Evolutionary conservation across 2,888 invertebrate genomes (phyloP), one percentile per base, ranked within the genome.

Genomic region (Chrysolina haemoptera): DNA sequence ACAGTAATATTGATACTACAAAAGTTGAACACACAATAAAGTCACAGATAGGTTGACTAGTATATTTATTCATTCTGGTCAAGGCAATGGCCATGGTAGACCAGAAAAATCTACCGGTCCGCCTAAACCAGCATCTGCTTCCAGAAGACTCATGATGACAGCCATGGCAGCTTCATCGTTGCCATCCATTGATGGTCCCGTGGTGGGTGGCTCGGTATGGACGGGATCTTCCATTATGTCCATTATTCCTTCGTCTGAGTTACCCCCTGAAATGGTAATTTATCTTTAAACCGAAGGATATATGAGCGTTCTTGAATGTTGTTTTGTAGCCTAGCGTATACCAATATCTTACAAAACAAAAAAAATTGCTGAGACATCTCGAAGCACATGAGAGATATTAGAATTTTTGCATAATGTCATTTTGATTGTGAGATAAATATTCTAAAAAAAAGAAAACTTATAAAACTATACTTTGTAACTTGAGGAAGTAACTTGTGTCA

Each of bases 101-200:
- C 95, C 94, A 10, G 94, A 93, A 88, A 95, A 95, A 89, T 96
- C 96, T 48, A 96, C 94, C 0, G 95, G 95, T 0, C 95, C 96
- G 4, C 96, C 96, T 41, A 96, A 90, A 0, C 96, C 96, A 0
- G 96, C 96, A 86, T 96, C 96, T 0, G 96, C 96, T 87, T 96
- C 96, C 62, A 96, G 88, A 27, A 96, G 90, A 86, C 95, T 96
- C 96, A 96, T 96, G 81, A 96, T 95, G 79, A 96, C 96, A 0
- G 96, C 95, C 95, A 96, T 96, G 6, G 96, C 95, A 2, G 96
- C 96, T 85, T 96, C 96, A 81, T 96, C 95, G 85, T 94, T 95
- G 53, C 94, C 95, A 83, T 95, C 94, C 59, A 91, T 90, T 0
- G 90, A 88, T 5, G 85, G 82, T 59, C 80, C 85, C 72, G 83